Evolutionary conservation across 2,797 vertebrate genomes (phyloP), one percentile per base, ranked within the genome.

Genomic region (Pantherophis vulpinus): DNA sequence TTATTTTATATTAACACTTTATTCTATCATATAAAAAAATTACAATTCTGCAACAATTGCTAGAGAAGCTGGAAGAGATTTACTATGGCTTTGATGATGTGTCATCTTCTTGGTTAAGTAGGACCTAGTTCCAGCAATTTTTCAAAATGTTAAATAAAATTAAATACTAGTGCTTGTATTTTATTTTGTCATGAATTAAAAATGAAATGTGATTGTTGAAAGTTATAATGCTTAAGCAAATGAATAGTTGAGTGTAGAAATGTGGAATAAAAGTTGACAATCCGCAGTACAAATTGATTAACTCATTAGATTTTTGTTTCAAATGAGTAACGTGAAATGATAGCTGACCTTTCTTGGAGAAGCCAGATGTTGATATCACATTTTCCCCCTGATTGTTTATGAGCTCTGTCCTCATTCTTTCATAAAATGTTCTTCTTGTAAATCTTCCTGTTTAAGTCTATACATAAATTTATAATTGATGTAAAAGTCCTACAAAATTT

Each of bases 311-410:
- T 90, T 29, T 10, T 10, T 89, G 2, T 11, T 94, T 93, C 29
- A 83, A 23, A 83, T 83, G 74, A 83, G 42, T 83, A 83, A 83
- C 13, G 91, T 37, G 86, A 54, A 92, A 91, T 91, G 91, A 66
- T 92, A 58, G n/a, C n/a, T 92, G 56, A 66, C 90, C 90, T 25
- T 87, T 60, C 79, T 37, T 59, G 42, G 88, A 87, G 59, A 20
- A 90, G 88, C 93, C 86, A 95, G 92, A 90, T 91, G 58, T 93
- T 89, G 87, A 74, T 54, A 86, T 29, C 27, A 92, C 6, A 90
- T 91, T 88, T 90, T 88, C 91, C 92, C 63, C 63, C 11, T 91
- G 47, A 47, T 90, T 94, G 74, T 91, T 93, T 93, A 93, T 93
- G 90, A 91, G 93, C 87, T 89, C 51, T 93, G 93, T 89, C 58